These are phyloP conservation scores for Drosophila mojavensis DNA, from an alignment of 1,140 invertebrate species.

Conservation along the genomic window DNA sequence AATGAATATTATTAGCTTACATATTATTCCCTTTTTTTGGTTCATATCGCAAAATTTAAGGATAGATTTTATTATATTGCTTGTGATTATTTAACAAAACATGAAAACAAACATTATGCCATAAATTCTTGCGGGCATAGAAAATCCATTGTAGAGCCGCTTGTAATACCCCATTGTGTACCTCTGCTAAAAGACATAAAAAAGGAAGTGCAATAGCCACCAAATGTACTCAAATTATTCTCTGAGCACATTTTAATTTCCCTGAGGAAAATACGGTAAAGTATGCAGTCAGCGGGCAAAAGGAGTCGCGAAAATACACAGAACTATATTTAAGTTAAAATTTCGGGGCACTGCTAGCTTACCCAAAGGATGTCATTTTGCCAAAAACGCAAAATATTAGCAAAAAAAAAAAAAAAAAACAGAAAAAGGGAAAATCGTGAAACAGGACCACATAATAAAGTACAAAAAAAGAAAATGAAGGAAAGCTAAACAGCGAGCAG, in stretches of 20 bases:
- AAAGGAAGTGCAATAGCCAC: constrained; percentile 27
- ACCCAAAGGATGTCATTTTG: constrained; percentile 74
- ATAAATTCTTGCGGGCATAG: not conserved
- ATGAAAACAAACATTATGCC: no score
- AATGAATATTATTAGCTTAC: no score
- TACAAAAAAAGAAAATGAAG: constrained; percentile 14
- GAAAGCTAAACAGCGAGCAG: constrained; percentile 12
- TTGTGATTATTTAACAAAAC: no score
- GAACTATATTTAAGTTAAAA: constrained; percentile 69
- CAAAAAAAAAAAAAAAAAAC: constrained; percentile 48
- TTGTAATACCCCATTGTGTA: not conserved
- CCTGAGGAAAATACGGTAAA: constrained; percentile 61
- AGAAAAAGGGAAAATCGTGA: not conserved
- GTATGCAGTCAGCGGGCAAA: constrained; percentile 49
- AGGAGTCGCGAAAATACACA: constrained; percentile 33
- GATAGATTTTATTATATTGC: no score
- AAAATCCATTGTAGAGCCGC: not conserved
- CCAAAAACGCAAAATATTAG: constrained; percentile 68
- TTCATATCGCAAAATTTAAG: no score
- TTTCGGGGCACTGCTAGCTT: constrained; percentile 26
- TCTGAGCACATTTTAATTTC: constrained; percentile 76
- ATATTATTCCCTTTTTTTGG: no score
- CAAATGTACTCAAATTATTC: constrained; percentile 53
- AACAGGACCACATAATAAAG: constrained; percentile 1
- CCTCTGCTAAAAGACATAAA: not conserved